Conservation (phyloP, 2,113 vertebrate species). For the Lates calcarifer region DNA sequence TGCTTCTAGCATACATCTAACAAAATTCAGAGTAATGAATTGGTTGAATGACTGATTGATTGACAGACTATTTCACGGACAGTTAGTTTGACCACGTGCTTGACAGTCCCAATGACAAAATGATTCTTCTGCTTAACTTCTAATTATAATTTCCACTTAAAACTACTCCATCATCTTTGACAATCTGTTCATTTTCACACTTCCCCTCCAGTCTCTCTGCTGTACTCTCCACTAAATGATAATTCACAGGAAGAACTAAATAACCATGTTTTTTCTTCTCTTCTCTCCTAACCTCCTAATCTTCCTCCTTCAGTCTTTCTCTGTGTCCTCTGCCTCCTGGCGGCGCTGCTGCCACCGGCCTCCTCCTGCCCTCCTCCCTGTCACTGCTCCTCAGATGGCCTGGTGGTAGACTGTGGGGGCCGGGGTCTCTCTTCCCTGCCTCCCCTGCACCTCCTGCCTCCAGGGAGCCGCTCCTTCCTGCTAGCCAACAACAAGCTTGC, state of each 20-base stretch:
- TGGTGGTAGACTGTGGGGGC: slow-evolving; percentile 92
- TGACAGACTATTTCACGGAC: slow-evolving; percentile 7
- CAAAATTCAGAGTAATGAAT: not conserved
- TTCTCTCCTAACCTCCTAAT: not conserved
- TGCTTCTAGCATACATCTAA: not conserved
- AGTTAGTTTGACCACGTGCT: not conserved
- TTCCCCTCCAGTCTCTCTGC: slow-evolving; percentile 1
- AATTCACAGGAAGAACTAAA: slow-evolving; percentile 7
- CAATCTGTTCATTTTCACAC: not conserved
- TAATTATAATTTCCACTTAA: slow-evolving; percentile 6
- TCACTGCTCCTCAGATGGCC: slow-evolving; percentile 86
- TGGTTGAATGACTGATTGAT: not conserved
- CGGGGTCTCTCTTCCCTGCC: slow-evolving; percentile 91
- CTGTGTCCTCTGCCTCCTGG: slow-evolving; percentile 87
- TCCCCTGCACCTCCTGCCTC: slow-evolving; percentile 88
- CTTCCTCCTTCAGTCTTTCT: slow-evolving; percentile 84
- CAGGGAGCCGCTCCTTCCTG: slow-evolving; percentile 90
- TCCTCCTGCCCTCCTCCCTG: slow-evolving; percentile 91
- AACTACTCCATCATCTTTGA: not conserved
- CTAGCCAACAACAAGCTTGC: slow-evolving; percentile 96
- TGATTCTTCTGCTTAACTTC: slow-evolving; percentile 10
- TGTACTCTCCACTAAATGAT: slow-evolving; percentile 3
- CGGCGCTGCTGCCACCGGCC: slow-evolving; percentile 79
- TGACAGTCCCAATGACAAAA: not conserved
- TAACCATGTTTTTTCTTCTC: slow-evolving; percentile 6